Conservation (phyloP, 2,113 vertebrate species). For the Anas platyrhynchos region DNA sequence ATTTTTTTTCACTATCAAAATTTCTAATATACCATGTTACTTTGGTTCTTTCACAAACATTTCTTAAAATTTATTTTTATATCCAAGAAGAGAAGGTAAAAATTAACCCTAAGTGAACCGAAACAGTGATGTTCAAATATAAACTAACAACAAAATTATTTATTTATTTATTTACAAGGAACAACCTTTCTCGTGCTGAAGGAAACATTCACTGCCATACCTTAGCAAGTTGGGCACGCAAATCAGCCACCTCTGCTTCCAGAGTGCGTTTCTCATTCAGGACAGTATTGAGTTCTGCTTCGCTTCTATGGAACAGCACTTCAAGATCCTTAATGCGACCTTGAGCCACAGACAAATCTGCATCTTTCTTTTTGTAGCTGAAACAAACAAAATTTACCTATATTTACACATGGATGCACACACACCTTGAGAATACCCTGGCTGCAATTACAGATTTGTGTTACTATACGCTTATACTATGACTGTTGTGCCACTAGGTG, state of each 20-base stretch:
- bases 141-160: background rate
- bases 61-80: background rate
- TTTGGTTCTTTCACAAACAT: background rate
- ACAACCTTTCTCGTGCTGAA: background rate
- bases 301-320: slow-evolving; percentile 86
- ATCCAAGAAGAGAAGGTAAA: background rate
- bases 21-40: background rate
- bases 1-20: background rate
- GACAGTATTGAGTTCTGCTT: slow-evolving; percentile 86
- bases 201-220: slow-evolving; percentile 44
- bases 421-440: background rate
- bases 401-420: accelerated
- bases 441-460: background rate
- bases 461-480: background rate
- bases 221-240: slow-evolving; percentile 89
- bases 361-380: slow-evolving; percentile 92
- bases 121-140: background rate
- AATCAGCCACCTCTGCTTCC: slow-evolving; percentile 83
- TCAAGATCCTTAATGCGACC: slow-evolving; percentile 89
- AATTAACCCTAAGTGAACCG: background rate
- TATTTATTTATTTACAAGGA: no score
- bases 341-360: slow-evolving; percentile 83
- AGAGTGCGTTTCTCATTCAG: slow-evolving; percentile 85
- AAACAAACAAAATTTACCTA: background rate
- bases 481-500: background rate